Conservation (phyloP, 2,888 invertebrate species). For the Conistra vaccinii region DNA sequence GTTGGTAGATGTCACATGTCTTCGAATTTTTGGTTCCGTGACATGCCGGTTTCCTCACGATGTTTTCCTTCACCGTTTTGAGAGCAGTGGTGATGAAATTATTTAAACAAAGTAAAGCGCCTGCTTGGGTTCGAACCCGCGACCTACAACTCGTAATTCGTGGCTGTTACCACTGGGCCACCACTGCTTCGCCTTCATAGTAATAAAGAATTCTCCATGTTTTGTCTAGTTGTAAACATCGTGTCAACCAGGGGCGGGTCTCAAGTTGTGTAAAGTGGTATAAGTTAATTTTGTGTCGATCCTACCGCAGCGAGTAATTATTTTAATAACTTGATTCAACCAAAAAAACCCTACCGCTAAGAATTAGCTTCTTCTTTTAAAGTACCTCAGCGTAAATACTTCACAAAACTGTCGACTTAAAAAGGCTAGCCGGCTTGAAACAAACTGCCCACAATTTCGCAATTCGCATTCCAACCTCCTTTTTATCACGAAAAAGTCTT, state of each 20-base stretch:
- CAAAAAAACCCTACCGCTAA: neutral
- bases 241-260: neutral
- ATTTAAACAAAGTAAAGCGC: no score
- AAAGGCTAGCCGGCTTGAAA: slow-evolving; percentile 56
- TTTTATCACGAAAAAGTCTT: slow-evolving; percentile 61
- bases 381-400: slow-evolving; percentile 45
- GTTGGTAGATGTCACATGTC: no score
- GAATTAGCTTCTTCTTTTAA: slow-evolving; percentile 13
- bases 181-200: no score
- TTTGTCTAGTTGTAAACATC: neutral
- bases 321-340: slow-evolving; percentile 12
- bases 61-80: no score
- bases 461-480: slow-evolving; percentile 58
- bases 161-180: no score
- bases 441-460: slow-evolving; percentile 58
- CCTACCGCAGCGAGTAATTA: neutral
- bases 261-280: neutral
- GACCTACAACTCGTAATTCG: no score
- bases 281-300: neutral
- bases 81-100: no score
- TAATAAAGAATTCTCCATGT: neutral
- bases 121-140: no score
- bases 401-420: slow-evolving; percentile 48
- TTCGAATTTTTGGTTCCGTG: no score
- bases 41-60: no score